Base-by-base conservation (phyloP, 2,113 vertebrate species). In the Hiodon tergisus region DNA sequence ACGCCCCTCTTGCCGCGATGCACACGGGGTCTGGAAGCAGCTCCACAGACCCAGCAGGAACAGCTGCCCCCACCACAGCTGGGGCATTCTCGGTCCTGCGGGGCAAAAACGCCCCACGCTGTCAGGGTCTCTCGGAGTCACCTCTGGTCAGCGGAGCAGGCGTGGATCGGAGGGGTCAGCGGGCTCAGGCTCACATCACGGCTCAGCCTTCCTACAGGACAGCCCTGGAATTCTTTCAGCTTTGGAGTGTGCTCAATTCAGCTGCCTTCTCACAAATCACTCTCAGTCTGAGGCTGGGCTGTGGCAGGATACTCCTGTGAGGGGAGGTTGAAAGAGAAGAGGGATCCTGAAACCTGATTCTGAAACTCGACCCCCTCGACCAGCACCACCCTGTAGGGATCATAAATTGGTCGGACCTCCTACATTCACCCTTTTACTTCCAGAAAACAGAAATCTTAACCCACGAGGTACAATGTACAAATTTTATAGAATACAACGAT, bases 181-280 rank as follows among this genome's bases (percentile, higher is more conserved):
- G 31, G 3, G 4, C 14, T 61, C 88, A 90, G 89, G 78, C 87
- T 91, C 82, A 80, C 79, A 90, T 91, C 90, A 90, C 61, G 78
- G 16, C 52, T 76, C 8, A 58, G 78, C 73, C 76, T 82, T 55
- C 79, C 86, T 87, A 86, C 86, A 87, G 86, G 87, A 89, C 87
- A 85, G 81, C 85, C 76, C 81, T 88, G 86, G 88, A 91, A 88
- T 87, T 85, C 83, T 77, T 78, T 51, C 14, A 68, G 83, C 87
- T 88, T 91, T 87, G 89, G 90, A 91, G 88, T 72, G 71, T 68
- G 82, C 84, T 82, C 63, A 57, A 31, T 54, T 53, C 14, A 65
- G 50, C 51, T 17, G 17, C 63, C 60, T 63, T 46, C 67, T 46
- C 67, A 63, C 17, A 17, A 16, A 67, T 54, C 58, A 65, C 71